Percentiles rank a stretch among this genome's conserved stretches.
Evolutionary conservation across 2,888 invertebrate genomes (phyloP).

Genomic region (Maniola hyperantus): DNA sequence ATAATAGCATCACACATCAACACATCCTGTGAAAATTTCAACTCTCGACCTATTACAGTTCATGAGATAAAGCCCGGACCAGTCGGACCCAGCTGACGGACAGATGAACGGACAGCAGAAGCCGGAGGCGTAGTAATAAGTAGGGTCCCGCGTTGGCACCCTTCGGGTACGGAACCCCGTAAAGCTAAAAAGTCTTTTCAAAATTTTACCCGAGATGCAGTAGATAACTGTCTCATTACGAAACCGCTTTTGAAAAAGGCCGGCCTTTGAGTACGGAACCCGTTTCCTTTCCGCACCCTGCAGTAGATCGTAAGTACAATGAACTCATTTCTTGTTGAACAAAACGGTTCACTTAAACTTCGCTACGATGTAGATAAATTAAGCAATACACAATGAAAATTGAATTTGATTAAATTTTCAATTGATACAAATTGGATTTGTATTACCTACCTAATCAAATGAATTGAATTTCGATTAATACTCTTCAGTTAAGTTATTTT

Average conservation of each 20-base stretch:
- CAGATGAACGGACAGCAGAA: too few species aligned
- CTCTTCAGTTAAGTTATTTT: too few species aligned
- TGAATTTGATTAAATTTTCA: slow-evolving; percentile 4
- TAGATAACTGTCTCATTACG: background rate
- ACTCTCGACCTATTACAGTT: too few species aligned
- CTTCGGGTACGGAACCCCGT: too few species aligned
- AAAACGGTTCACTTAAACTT: slow-evolving; percentile 1
- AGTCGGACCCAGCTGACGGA: too few species aligned
- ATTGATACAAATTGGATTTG: background rate
- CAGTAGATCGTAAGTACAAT: slow-evolving; percentile 12
- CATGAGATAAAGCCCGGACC: too few species aligned
- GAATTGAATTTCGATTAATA: too few species aligned
- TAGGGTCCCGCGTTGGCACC: too few species aligned
- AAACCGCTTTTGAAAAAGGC: background rate
- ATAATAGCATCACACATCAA: too few species aligned
- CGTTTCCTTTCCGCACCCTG: slow-evolving; percentile 6
- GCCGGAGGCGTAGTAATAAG: too few species aligned
- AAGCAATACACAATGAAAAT: background rate
- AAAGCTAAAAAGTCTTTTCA: background rate
- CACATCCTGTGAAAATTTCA: too few species aligned
- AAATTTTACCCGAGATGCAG: background rate
- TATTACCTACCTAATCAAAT: background rate
- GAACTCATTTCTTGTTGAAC: slow-evolving; percentile 16
- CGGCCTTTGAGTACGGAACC: background rate
- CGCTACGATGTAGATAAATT: slow-evolving; percentile 7